phyloP scores from a whole-genome alignment of 1,140 invertebrate species.

The Bathynomus jamesi region DNA sequence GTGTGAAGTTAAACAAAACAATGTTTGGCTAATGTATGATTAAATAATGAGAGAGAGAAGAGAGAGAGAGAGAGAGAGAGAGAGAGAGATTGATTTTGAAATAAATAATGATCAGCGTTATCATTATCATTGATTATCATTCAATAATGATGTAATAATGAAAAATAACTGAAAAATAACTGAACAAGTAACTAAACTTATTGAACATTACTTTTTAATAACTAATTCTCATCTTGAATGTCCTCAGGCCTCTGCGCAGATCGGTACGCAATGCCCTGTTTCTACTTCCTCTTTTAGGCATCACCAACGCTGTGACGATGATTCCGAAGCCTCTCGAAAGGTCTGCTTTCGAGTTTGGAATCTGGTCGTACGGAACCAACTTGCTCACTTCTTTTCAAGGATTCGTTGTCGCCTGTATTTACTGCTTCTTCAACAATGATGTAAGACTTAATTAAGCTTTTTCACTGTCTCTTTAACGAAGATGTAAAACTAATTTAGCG shows the following conservation, averaged over 20 bases:
- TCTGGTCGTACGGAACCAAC: slow-evolving; percentile 72
- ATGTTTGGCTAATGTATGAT: too few species aligned
- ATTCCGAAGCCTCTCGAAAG: slow-evolving; percentile 57
- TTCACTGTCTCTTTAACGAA: background rate
- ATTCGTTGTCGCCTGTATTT: slow-evolving; percentile 71
- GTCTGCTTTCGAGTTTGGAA: slow-evolving; percentile 59
- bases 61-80: too few species aligned
- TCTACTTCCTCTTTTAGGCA: slow-evolving; percentile 69
- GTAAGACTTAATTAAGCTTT: slow-evolving; percentile 48
- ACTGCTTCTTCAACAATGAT: slow-evolving; percentile 83
- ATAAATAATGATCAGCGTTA: too few species aligned
- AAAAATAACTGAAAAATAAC: too few species aligned
- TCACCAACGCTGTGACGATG: slow-evolving; percentile 67
- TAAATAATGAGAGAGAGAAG: too few species aligned
- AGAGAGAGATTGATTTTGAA: too few species aligned
- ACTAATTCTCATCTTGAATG: too few species aligned
- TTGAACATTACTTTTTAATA: too few species aligned
- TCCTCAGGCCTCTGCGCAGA: slow-evolving; percentile 52
- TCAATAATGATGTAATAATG: too few species aligned
- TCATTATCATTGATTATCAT: too few species aligned
- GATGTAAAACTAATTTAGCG: background rate
- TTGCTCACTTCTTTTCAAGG: slow-evolving; percentile 79
- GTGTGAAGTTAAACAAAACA: too few species aligned
- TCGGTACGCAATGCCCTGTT: slow-evolving; percentile 68
- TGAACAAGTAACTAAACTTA: too few species aligned